phyloP scores from a whole-genome alignment of 64 coral and sea anemone species.

The Acropora yongei region DNA sequence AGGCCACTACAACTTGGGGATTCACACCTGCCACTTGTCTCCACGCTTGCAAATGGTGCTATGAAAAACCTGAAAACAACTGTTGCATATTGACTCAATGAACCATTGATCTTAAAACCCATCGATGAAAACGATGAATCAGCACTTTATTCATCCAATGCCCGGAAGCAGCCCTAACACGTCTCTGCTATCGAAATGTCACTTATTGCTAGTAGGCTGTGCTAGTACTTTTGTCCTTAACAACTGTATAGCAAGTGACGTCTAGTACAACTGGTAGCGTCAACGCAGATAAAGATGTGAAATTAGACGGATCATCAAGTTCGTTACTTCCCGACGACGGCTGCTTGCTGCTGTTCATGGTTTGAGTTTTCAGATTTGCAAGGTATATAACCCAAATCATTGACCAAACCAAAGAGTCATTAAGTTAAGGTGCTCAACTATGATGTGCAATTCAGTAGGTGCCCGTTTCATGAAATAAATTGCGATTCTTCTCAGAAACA shows the following conservation, averaged over 20 bases:
- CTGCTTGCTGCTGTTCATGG: not conserved
- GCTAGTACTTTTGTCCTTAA: not conserved
- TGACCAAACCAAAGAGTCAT: no score
- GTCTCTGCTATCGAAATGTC: not conserved
- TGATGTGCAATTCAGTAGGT: not conserved
- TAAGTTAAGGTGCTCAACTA: no score
- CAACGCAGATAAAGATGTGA: not conserved
- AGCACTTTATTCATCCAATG: not conserved
- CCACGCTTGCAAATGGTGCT: no score
- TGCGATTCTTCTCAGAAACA: not conserved
- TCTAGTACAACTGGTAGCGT: not conserved
- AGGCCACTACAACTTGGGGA: no score
- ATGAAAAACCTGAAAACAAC: no score
- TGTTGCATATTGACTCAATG: not conserved
- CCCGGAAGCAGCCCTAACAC: not conserved
- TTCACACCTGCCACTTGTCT: no score
- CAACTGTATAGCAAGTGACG: fast-evolving
- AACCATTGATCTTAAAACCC: not conserved
- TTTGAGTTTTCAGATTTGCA: not conserved
- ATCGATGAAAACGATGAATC: not conserved
- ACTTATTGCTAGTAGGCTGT: not conserved
- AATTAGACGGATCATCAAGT: not conserved
- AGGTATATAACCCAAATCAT: not conserved
- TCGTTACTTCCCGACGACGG: not conserved
- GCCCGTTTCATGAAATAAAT: not conserved